A percentile compares a stretch with the other conserved stretches of the same genome.
Evolutionary conservation across 2,888 invertebrate genomes (phyloP).

Genomic region (Empis stercorea): DNA sequence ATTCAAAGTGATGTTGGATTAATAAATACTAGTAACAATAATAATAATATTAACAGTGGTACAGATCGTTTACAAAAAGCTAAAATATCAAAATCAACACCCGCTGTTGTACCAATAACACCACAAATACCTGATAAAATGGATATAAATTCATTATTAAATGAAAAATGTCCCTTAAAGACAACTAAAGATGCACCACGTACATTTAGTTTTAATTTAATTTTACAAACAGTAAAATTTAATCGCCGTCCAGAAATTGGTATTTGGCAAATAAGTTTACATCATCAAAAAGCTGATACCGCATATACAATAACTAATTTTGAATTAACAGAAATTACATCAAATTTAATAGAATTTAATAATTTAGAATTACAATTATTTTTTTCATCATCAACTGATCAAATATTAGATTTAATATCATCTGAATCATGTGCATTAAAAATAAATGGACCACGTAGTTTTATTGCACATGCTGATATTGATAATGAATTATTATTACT

Average conservation of each 20-base stretch:
- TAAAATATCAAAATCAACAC: not conserved
- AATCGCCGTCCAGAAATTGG: slow-evolving; percentile 12
- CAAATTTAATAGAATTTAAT: slow-evolving; percentile 13
- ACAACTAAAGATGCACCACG: slow-evolving; percentile 7
- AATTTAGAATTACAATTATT: slow-evolving; percentile 14
- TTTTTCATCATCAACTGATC: slow-evolving; percentile 12
- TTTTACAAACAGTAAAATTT: slow-evolving; percentile 13
- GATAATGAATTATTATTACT: slow-evolving; percentile 13
- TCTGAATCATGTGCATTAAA: slow-evolving; percentile 12
- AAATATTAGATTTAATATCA: slow-evolving; percentile 12
- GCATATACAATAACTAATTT: slow-evolving; percentile 12
- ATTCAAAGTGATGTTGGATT: not conserved
- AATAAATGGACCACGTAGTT: slow-evolving; percentile 14
- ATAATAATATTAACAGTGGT: not conserved
- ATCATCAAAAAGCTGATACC: slow-evolving; percentile 14
- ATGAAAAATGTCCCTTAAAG: slow-evolving; percentile 4
- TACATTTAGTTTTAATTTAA: slow-evolving; percentile 14
- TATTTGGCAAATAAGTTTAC: slow-evolving; percentile 16
- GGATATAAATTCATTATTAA: slow-evolving; percentile 6
- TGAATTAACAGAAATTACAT: slow-evolving; percentile 11
- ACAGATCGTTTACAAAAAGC: not conserved
- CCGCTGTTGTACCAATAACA: not conserved
- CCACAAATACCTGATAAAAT: too few relatives aligned
- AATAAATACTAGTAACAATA: too few relatives aligned
- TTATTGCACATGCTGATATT: slow-evolving; percentile 13